A percentile compares a stretch with the other conserved stretches of the same genome.
Evolutionary conservation across 2,113 vertebrate genomes (phyloP).

Genomic region (Azemiops feae): DNA sequence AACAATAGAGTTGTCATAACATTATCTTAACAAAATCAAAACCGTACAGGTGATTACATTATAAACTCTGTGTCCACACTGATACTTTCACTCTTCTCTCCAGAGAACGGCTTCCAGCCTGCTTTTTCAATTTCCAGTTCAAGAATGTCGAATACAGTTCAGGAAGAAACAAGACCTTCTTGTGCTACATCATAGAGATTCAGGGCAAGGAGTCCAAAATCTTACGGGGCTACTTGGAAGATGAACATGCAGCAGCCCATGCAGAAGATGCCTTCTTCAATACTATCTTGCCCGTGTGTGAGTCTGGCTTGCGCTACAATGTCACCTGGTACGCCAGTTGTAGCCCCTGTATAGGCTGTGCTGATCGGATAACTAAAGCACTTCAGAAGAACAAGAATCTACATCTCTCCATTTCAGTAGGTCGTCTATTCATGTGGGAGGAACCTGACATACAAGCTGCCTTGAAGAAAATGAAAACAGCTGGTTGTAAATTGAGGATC

Average conservation of each 20-base stretch:
- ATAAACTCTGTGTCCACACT: not conserved
- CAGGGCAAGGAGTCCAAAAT: conserved; percentile 67
- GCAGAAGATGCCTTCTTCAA: conserved; percentile 90
- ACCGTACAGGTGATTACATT: not conserved
- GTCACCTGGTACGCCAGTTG: conserved; percentile 93
- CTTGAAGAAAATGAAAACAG: conserved; percentile 76
- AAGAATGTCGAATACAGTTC: conserved; percentile 96
- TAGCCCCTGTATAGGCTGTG: conserved; percentile 85
- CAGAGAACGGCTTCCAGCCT: conserved; percentile 87
- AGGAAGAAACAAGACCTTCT: conserved; percentile 93
- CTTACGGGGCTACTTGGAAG: conserved; percentile 84
- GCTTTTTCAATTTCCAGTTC: conserved; percentile 93
- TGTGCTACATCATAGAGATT: conserved; percentile 86
- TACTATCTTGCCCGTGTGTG: conserved; percentile 73
- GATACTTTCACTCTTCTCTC: conserved; percentile 9
- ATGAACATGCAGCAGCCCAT: conserved; percentile 80
- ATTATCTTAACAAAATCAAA: not conserved
- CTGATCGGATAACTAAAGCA: conserved; percentile 74
- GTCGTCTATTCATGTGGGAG: conserved; percentile 92
- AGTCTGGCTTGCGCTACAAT: conserved; percentile 70
- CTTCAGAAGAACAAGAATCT: conserved; percentile 76
- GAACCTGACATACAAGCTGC: conserved; percentile 83
- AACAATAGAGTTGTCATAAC: not conserved
- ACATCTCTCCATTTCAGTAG: conserved; percentile 78
- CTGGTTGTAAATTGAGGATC: conserved; percentile 85